Evolutionary conservation across 1,140 invertebrate genomes (phyloP).

Genomic region (Formica exsecta): DNA sequence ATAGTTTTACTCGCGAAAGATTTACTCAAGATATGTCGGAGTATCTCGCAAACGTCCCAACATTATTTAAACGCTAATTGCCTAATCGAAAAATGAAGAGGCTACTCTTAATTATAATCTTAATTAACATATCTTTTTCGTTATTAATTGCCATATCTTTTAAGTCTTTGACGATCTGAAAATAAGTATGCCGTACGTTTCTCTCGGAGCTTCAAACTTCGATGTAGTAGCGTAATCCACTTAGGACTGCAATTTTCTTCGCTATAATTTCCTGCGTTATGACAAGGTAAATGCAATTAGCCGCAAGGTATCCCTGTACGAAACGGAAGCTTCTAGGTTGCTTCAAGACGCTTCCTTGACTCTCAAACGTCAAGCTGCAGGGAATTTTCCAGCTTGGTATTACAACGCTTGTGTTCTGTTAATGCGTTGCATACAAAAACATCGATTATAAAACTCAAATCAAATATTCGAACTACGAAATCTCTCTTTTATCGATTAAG

Average conservation of each 20-base stretch:
- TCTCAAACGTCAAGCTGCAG: constrained; percentile 39
- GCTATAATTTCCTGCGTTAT: constrained; percentile 62
- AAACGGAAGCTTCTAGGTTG: constrained; percentile 49
- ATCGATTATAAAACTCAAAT: not conserved
- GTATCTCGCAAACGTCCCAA: not conserved
- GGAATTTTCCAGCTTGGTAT: constrained; percentile 41
- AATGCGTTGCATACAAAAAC: constrained; percentile 9
- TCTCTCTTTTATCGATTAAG: not conserved
- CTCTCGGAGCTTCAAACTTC: constrained; percentile 41
- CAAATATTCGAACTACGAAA: not conserved
- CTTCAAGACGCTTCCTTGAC: constrained; percentile 41
- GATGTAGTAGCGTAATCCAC: constrained; percentile 51
- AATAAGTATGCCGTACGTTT: constrained; percentile 20
- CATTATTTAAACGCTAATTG: constrained; percentile 23
- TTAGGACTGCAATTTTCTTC: constrained; percentile 64
- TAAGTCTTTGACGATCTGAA: constrained; percentile 27
- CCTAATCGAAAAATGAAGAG: not conserved
- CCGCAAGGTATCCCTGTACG: constrained; percentile 41
- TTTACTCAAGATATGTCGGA: not conserved
- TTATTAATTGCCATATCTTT: constrained; percentile 29
- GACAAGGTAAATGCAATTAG: constrained; percentile 64
- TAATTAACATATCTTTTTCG: constrained; percentile 37
- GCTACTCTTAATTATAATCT: constrained; percentile 14
- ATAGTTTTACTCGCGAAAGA: not conserved
- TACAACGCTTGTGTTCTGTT: constrained; percentile 39